Percentiles rank a stretch among this genome's conserved stretches.
These are phyloP conservation scores for Gambelia wislizenii DNA, from an alignment of 2,797 vertebrate species.

Conservation along the genomic window DNA sequence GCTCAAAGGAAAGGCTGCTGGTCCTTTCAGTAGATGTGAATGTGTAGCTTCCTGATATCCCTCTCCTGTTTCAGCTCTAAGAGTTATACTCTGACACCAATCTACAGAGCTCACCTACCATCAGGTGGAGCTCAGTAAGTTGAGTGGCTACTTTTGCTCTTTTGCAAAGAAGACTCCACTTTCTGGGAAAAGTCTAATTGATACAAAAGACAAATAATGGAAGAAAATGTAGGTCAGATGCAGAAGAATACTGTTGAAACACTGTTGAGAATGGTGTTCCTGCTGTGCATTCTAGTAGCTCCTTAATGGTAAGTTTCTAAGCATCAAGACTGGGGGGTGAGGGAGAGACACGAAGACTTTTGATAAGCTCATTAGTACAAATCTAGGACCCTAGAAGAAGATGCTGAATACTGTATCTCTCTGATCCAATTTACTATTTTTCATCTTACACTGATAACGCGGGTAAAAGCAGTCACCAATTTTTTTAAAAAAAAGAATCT, in stretches of 20 bases:
- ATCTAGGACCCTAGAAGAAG: background rate
- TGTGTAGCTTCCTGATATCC: too few species aligned
- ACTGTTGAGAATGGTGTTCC: background rate
- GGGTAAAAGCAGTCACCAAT: background rate
- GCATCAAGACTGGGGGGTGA: background rate
- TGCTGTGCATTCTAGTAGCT: background rate
- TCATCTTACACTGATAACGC: background rate
- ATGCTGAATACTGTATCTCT: background rate
- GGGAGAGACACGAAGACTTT: background rate
- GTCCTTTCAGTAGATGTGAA: too few species aligned
- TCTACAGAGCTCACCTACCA: too few species aligned
- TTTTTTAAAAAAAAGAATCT: background rate
- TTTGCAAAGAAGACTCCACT: background rate
- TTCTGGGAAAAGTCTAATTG: background rate
- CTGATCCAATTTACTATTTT: background rate
- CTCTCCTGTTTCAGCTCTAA: background rate
- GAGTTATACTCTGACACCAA: background rate
- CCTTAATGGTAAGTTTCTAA: slow-evolving; percentile 5
- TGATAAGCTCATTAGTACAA: slow-evolving; percentile 13
- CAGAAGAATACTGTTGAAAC: slow-evolving; percentile 3
- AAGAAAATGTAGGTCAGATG: background rate
- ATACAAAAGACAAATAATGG: slow-evolving; percentile 28
- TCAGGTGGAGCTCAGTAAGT: too few species aligned
- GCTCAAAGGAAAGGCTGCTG: too few species aligned
- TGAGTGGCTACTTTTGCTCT: background rate